Percentiles rank a stretch among this genome's conserved stretches.
These are phyloP conservation scores for Urocolius indicus DNA, from an alignment of 2,113 vertebrate species.

Conservation along the genomic window DNA sequence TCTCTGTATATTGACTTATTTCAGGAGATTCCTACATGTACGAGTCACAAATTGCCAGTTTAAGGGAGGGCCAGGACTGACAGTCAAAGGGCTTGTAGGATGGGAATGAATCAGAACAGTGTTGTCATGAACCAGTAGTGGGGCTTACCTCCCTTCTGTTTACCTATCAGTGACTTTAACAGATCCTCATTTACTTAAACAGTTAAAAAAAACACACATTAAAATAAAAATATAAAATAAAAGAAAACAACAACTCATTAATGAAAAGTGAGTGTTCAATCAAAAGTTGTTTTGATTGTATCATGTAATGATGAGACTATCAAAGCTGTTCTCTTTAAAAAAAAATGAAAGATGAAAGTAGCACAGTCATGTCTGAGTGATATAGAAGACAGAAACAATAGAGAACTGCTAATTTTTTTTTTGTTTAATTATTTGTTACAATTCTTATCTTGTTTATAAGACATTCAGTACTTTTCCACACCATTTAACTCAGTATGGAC, in stretches of 20 bases:
- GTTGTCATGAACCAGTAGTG: rapidly evolving
- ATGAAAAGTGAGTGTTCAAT: not conserved
- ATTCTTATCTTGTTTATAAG: not conserved
- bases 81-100: not conserved
- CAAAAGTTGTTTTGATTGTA: not conserved
- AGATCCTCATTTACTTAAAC: not conserved
- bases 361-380: not conserved
- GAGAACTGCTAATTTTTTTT: not conserved
- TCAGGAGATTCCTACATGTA: not conserved
- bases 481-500: not conserved
- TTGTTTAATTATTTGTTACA: not conserved
- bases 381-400: not conserved
- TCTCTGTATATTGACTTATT: not conserved
- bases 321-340: not conserved
- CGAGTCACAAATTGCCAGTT: not conserved
- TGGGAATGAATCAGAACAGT: not conserved
- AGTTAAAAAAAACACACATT: not conserved
- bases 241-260: not conserved
- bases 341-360: not conserved
- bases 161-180: not conserved
- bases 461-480: not conserved
- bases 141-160: not conserved
- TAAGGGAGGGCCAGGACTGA: not conserved
- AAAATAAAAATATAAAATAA: not conserved
- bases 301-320: not conserved